Conservation (phyloP, 2,113 vertebrate genomes). For the Embiotoca jacksoni region DNA sequence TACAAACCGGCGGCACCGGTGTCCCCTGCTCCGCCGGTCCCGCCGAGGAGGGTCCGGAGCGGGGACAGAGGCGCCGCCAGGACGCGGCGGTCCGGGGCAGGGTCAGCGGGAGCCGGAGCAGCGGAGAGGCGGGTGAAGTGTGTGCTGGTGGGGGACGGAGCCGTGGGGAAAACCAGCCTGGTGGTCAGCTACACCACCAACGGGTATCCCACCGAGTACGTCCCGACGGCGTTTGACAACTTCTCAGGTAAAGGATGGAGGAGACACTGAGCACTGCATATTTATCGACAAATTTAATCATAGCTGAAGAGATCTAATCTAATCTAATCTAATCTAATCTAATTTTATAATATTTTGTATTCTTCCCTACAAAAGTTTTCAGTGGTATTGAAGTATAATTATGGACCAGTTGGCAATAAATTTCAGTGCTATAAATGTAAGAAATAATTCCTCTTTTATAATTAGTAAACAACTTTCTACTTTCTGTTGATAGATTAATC, state of each 20-base stretch:
- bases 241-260: conserved; percentile 88
- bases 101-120: conserved; percentile 58
- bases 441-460: too few relatives aligned
- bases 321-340: background rate
- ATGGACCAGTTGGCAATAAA: background rate
- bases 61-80: conserved; percentile 71
- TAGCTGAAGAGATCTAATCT: background rate
- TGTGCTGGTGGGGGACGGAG: conserved; percentile 93
- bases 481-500: too few relatives aligned
- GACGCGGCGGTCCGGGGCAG: conserved; percentile 60
- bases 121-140: conserved; percentile 90
- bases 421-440: too few relatives aligned
- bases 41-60: conserved; percentile 86
- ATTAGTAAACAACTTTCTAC: too few relatives aligned
- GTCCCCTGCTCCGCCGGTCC: conserved; percentile 86
- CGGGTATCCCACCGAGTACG: conserved; percentile 94
- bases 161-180: conserved; percentile 95
- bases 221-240: conserved; percentile 96
- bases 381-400: background rate
- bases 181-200: conserved; percentile 97
- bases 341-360: background rate
- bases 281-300: background rate
- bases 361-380: background rate
- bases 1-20: conserved; percentile 70
- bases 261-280: background rate